Evolutionary conservation across 2,888 invertebrate genomes (phyloP).

Genomic region (Salpingus planirostris): DNA sequence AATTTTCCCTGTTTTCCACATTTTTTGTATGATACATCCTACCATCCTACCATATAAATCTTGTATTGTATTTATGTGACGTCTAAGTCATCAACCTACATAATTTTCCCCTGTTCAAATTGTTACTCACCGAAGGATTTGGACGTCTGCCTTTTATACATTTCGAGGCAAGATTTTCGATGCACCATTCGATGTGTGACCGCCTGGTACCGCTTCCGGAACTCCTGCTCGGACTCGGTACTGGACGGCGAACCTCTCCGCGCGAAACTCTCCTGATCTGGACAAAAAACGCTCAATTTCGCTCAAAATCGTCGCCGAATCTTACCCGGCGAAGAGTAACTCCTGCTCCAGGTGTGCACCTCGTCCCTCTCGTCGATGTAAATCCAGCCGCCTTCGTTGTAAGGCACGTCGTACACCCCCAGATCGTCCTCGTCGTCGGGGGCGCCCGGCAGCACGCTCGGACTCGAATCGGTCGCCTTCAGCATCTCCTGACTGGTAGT

Average conservation of each 20-base stretch:
- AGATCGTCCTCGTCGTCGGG: conserved; percentile 55
- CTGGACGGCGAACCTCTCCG: conserved; percentile 45
- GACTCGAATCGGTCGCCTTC: conserved; percentile 56
- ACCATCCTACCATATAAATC: too few species aligned
- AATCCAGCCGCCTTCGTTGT: conserved; percentile 63
- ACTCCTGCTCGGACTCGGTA: conserved; percentile 79
- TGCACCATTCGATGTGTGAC: conserved; percentile 85
- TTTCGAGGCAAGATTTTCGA: conserved; percentile 80
- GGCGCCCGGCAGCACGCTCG: conserved; percentile 46
- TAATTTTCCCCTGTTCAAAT: too few species aligned
- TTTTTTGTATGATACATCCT: too few species aligned
- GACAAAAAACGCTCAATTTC: too few species aligned
- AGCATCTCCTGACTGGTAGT: conserved; percentile 62
- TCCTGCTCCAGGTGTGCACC: conserved; percentile 44
- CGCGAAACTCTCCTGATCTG: conserved; percentile 38
- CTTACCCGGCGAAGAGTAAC: conserved; percentile 17
- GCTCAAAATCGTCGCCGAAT: too few species aligned
- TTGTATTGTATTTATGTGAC: too few species aligned
- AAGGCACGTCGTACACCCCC: conserved; percentile 68
- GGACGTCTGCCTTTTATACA: conserved; percentile 75
- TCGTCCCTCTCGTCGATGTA: conserved; percentile 68
- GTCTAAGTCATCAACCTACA: too few species aligned
- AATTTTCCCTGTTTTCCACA: too few species aligned
- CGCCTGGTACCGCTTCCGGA: conserved; percentile 76
- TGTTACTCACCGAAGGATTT: conserved; percentile 82